These are phyloP conservation scores for Ophion costatus DNA, from an alignment of 2,888 invertebrate genomes.

Conservation along the genomic window DNA sequence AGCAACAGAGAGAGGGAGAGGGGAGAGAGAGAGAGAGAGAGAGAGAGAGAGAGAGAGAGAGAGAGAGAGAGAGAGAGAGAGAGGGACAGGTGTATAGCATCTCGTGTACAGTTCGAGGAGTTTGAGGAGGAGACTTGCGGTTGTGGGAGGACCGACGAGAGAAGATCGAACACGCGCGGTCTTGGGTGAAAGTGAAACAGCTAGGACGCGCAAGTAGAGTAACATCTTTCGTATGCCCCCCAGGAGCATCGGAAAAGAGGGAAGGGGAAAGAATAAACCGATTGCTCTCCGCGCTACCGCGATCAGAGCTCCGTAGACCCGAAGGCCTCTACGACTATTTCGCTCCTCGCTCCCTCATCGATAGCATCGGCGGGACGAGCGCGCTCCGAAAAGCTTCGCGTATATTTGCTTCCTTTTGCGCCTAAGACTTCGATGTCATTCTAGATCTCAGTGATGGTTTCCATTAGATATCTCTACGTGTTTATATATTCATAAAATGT, in stretches of 20 bases:
- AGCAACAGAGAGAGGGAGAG: not conserved
- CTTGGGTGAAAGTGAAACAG: constrained; percentile 81
- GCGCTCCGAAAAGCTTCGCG: constrained; percentile 16
- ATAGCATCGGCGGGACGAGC: constrained; percentile 50
- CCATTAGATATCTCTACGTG: not conserved
- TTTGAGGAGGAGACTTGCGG: constrained; percentile 42
- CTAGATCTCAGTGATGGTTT: not conserved
- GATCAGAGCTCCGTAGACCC: not conserved
- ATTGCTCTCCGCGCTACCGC: constrained; percentile 16
- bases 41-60: not conserved
- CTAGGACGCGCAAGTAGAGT: constrained; percentile 78
- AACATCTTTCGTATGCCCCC: constrained; percentile 74
- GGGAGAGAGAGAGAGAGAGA: not conserved
- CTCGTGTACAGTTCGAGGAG: constrained; percentile 15
- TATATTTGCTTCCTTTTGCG: not conserved
- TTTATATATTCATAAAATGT: not conserved
- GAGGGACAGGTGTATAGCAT: not conserved
- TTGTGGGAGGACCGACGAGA: constrained; percentile 75
- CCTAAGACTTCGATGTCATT: not conserved
- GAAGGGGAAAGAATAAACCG: constrained; percentile 1
- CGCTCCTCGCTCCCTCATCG: constrained; percentile 59
- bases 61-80: not conserved
- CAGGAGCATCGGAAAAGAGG: not conserved
- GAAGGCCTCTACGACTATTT: constrained; percentile 41
- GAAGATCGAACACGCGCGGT: constrained; percentile 63